Conservation (phyloP, 2,888 invertebrate genomes). For the Agonopterix alstromeriana region DNA sequence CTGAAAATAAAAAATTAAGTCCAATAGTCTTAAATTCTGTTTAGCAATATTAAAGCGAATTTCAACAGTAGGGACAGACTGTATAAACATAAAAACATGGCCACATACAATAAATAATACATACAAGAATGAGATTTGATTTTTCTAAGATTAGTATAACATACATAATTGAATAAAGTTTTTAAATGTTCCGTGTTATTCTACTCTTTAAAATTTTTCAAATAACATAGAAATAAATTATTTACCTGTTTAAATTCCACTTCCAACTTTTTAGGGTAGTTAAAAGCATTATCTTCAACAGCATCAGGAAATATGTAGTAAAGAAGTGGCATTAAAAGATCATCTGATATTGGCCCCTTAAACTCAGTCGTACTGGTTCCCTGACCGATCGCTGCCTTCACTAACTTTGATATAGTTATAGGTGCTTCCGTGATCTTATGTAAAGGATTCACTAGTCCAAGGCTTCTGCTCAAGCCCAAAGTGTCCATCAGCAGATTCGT, state of each 20-base stretch:
- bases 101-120: no score
- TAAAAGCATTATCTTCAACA: constrained; percentile 77
- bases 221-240: neutral
- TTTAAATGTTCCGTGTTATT: no score
- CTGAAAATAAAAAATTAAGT: no score
- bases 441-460: constrained; percentile 76
- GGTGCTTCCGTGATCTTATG: constrained; percentile 87
- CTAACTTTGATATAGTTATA: constrained; percentile 79
- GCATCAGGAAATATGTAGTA: constrained; percentile 94
- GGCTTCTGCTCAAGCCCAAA: constrained; percentile 62
- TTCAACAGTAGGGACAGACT: no score
- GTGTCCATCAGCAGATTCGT: constrained; percentile 62
- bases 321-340: constrained; percentile 84
- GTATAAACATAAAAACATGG: no score
- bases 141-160: no score
- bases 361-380: constrained; percentile 76
- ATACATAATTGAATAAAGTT: no score
- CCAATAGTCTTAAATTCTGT: no score
- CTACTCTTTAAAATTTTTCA: no score
- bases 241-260: constrained; percentile 62
- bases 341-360: constrained; percentile 85
- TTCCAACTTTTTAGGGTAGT: constrained; percentile 67
- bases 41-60: no score
- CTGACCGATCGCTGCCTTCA: constrained; percentile 71
- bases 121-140: no score